Evolutionary conservation across 2,113 vertebrate genomes (phyloP).

Genomic region (Erinaceus europaeus): DNA sequence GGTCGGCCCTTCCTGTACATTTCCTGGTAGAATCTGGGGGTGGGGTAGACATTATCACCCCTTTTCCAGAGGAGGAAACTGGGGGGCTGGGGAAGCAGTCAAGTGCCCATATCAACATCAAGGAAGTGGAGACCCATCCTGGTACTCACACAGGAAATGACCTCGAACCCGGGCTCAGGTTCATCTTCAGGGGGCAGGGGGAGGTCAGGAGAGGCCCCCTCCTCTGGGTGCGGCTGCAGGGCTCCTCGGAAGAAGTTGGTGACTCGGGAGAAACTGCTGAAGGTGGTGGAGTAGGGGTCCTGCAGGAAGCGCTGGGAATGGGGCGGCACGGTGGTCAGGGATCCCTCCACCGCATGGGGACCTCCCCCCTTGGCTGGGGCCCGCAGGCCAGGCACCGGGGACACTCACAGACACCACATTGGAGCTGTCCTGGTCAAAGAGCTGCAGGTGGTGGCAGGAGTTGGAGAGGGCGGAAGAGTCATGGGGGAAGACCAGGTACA

Average conservation of each 20-base stretch:
- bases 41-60: too few species aligned
- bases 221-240: slow-evolving; percentile 84
- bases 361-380: neutral
- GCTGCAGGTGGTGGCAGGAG: slow-evolving; percentile 90
- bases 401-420: slow-evolving; percentile 90
- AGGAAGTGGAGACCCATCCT: too few species aligned
- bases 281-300: slow-evolving; percentile 93
- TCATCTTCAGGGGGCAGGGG: slow-evolving; percentile 72
- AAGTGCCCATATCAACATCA: too few species aligned
- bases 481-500: slow-evolving; percentile 90
- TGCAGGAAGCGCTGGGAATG: slow-evolving; percentile 90
- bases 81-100: neutral
- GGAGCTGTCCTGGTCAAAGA: slow-evolving; percentile 88
- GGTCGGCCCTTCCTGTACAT: too few species aligned
- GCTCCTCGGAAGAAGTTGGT: slow-evolving; percentile 93
- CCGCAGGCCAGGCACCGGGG: accelerated
- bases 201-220: slow-evolving; percentile 66
- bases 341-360: accelerated
- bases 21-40: neutral
- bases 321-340: accelerated
- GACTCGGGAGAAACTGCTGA: slow-evolving; percentile 93
- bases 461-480: slow-evolving; percentile 88
- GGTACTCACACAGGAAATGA: slow-evolving; percentile 91
- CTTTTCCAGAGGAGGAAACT: neutral
- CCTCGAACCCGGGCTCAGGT: slow-evolving; percentile 92